A percentile compares a stretch with the other conserved stretches of the same genome.
phyloP scores from a whole-genome alignment of 2,888 invertebrate genomes.

The Salpingus planirostris region DNA sequence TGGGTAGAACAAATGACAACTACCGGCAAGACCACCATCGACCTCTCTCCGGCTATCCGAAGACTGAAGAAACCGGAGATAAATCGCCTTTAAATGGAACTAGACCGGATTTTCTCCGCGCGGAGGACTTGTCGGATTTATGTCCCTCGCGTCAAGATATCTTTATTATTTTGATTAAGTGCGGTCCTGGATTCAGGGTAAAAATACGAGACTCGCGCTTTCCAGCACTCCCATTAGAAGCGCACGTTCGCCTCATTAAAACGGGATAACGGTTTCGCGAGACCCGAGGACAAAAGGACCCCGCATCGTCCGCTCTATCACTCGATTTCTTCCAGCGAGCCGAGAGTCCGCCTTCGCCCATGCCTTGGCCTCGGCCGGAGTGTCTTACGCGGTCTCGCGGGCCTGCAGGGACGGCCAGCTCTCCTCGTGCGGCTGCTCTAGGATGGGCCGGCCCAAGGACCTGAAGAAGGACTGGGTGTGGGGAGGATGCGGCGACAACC shows the following conservation, averaged over 20 bases:
- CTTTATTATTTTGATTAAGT: too few relatives aligned
- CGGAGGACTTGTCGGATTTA: too few relatives aligned
- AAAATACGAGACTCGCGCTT: too few relatives aligned
- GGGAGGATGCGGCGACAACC: constrained; percentile 97
- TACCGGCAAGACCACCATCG: too few relatives aligned
- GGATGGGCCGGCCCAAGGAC: constrained; percentile 71
- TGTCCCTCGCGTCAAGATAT: too few relatives aligned
- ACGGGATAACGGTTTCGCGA: constrained; percentile 15
- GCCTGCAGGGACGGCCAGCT: constrained; percentile 88
- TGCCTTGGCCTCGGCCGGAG: constrained; percentile 81
- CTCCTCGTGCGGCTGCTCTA: constrained; percentile 83
- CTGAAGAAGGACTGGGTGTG: constrained; percentile 90
- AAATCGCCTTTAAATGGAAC: too few relatives aligned
- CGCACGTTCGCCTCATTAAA: constrained; percentile 21
- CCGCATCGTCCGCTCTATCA: too few relatives aligned
- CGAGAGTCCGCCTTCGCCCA: constrained; percentile 88
- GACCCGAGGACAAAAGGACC: constrained; percentile 6
- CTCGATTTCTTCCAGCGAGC: constrained; percentile 59
- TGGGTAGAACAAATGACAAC: too few relatives aligned
- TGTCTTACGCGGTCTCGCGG: constrained; percentile 79
- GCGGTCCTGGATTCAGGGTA: too few relatives aligned
- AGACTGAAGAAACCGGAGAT: too few relatives aligned
- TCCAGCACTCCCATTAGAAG: constrained; percentile 13
- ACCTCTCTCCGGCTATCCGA: too few relatives aligned
- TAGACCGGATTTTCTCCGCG: too few relatives aligned